Evolutionary conservation across 2,888 invertebrate species (phyloP).

Genomic region (Dicyrtomina minuta): DNA sequence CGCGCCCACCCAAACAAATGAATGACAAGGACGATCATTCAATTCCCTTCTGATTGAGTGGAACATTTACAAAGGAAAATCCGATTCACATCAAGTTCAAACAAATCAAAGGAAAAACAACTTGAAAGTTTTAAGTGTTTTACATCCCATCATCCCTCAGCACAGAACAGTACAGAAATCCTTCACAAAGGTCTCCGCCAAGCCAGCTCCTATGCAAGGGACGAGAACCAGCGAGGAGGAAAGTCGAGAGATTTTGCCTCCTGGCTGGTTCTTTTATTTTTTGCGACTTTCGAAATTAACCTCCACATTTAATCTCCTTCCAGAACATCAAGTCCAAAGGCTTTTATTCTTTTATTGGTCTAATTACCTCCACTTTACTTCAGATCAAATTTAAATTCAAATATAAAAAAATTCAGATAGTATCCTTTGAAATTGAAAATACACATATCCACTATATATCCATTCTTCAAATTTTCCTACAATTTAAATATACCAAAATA

Average conservation of each 20-base stretch:
- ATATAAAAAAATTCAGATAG: no score
- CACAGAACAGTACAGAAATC: background rate
- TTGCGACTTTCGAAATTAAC: background rate
- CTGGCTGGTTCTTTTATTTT: background rate
- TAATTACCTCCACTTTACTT: background rate
- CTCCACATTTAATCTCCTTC: background rate
- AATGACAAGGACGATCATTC: no score
- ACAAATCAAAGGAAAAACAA: slow-evolving; percentile 24
- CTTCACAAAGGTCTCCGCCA: background rate
- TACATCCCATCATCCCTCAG: background rate
- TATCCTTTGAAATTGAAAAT: no score
- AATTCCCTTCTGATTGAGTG: no score
- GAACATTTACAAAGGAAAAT: slow-evolving; percentile 11
- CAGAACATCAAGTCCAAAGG: background rate
- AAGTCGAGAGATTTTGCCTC: background rate
- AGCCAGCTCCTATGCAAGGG: background rate
- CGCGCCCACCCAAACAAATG: no score
- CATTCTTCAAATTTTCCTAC: no score
- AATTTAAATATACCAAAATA: no score
- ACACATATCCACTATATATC: no score
- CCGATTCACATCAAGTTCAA: slow-evolving; percentile 8
- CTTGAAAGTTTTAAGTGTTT: slow-evolving; percentile 17
- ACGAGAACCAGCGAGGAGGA: background rate
- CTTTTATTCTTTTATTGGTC: background rate
- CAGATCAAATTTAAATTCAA: background rate